Base-by-base conservation (phyloP, 1,140 invertebrate species). In the Halesus radiatus region DNA sequence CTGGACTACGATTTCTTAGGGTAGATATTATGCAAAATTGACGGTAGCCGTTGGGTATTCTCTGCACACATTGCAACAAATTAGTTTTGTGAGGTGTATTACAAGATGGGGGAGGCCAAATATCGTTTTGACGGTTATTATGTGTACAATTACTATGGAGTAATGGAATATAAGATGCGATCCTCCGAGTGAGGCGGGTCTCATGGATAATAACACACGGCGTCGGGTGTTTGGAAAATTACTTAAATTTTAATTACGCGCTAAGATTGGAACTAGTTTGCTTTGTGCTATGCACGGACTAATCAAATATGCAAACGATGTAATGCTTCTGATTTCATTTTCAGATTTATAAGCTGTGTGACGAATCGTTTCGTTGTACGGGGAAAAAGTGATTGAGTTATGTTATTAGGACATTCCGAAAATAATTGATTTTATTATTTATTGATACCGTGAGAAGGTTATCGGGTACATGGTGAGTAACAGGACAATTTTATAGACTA, bases 41-140 rank as follows among this genome's bases (percentile, higher is more conserved):
- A 76, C 60, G 32, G 20, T 53, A 22, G 62, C 58, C 64, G 74
- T 20, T 18, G 76, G 20, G 64, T 45, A 45, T 52, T 88, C 89
- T 88, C 88, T 89, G 89, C 89, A 89, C 89, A 89, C 89, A 90
- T 88, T 90, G 88, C 88, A 90, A 87, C 88, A 89, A 90, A 90
- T 90, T 90, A 89, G 89, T 89, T 88, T 88, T 85, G 87, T 85
- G 89, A 74, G 70, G 70, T 70, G 66, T 70, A 45, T n/a, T 37
- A 50, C n/a, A 45, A 62, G 26, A 50, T 22, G 22, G 60, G 58
- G 75, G 60, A 74, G 23, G 54, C 70, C 26, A 54, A 74, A 74
- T 74, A 74, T 62, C 74, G 74, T 76, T 88, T 87, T 88, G 88
- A 88, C 20, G 70, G 70, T 54, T 53, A 74, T 56, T 74, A 54